phyloP scores from a whole-genome alignment of 2,797 vertebrate species.

The Ibycter americanus region DNA sequence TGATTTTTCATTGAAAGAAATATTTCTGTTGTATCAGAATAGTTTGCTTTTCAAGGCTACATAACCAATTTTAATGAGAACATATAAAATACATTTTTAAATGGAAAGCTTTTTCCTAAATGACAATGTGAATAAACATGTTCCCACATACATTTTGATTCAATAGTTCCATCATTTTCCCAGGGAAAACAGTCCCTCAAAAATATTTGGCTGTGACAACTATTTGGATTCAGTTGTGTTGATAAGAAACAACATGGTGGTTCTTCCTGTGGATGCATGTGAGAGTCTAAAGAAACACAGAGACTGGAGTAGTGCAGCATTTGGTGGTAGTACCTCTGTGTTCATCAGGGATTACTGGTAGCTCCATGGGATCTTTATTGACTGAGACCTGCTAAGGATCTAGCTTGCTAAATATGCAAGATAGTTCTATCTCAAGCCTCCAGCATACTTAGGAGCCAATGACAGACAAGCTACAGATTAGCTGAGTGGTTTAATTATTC shows the following conservation, averaged over 20 bases:
- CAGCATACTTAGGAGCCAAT: not conserved
- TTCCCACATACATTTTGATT: not conserved
- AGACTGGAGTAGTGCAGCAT: not conserved
- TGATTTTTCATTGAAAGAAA: not conserved
- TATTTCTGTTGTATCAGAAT: not conserved
- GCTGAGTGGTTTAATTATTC: constrained; percentile 31
- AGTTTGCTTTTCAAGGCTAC: not conserved
- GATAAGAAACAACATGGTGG: not conserved
- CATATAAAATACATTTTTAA: not conserved
- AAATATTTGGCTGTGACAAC: not conserved
- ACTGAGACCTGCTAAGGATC: not conserved
- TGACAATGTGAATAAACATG: not conserved
- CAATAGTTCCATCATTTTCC: not conserved
- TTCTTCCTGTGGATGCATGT: not conserved
- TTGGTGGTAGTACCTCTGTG: not conserved
- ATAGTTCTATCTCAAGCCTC: not conserved
- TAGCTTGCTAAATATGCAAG: not conserved
- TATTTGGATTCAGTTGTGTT: not conserved
- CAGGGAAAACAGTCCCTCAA: not conserved
- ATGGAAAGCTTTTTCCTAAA: not conserved
- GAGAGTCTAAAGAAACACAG: not conserved
- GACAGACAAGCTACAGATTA: not conserved
- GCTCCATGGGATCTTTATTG: not conserved
- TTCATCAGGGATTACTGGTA: not conserved
- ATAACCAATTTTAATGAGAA: not conserved